A percentile compares a stretch with the other conserved stretches of the same genome.
phyloP scores from a whole-genome alignment of 2,888 invertebrate species.

The Argyresthia albistria region DNA sequence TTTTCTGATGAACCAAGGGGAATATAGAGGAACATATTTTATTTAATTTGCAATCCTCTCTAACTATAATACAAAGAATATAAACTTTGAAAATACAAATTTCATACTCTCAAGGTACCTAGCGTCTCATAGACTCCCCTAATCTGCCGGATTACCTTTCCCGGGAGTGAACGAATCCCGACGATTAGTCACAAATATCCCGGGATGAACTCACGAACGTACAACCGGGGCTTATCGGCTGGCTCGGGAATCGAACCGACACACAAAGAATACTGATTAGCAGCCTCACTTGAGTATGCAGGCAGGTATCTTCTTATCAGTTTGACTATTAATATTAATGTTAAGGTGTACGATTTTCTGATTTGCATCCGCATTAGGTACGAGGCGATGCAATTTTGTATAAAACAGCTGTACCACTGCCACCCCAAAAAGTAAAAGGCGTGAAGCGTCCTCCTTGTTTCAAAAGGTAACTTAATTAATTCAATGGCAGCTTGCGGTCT shows the following conservation, averaged over 20 bases:
- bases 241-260: slow-evolving; percentile 32
- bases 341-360: too few relatives aligned
- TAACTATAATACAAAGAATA: not conserved
- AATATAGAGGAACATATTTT: not conserved
- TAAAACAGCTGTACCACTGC: too few relatives aligned
- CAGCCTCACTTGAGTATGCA: slow-evolving; percentile 50
- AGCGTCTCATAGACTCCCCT: slow-evolving; percentile 48
- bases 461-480: too few relatives aligned
- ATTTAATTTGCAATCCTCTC: not conserved
- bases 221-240: slow-evolving; percentile 41
- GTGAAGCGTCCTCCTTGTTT: too few relatives aligned
- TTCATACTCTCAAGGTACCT: not conserved
- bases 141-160: slow-evolving; percentile 63
- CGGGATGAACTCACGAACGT: slow-evolving; percentile 26
- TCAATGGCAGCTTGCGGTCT: too few relatives aligned
- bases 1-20: too few relatives aligned
- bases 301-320: slow-evolving; percentile 45
- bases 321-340: too few relatives aligned
- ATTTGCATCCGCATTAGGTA: too few relatives aligned
- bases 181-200: slow-evolving; percentile 69
- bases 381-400: too few relatives aligned
- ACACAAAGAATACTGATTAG: slow-evolving; percentile 59
- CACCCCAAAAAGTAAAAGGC: too few relatives aligned
- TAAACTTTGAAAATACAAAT: not conserved
- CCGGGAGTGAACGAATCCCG: slow-evolving; percentile 56